Base-by-base conservation (phyloP, 2,888 invertebrate species). In the Cryptosula pallasiana region DNA sequence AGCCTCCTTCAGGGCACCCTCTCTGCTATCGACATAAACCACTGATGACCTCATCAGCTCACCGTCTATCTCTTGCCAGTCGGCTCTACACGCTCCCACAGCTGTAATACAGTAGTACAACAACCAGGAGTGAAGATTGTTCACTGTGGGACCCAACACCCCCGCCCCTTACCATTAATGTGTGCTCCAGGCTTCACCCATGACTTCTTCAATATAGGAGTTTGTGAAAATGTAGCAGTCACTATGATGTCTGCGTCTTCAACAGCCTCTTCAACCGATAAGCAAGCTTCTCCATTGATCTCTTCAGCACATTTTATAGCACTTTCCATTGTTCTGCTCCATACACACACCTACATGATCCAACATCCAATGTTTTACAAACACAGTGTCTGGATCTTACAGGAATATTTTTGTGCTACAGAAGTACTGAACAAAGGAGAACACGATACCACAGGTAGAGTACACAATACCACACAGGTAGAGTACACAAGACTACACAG, bases 81-180 rank as follows among this genome's bases (percentile, higher is more conserved):
- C 75, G 58, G 79, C 73, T 85, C 88, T 74, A 74, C 81, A 81
- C n/a, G 88, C 88, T 20, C 90, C 90, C 63, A 90, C 87, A 76
- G 89, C 90, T 90, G 77, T 32, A 76, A 73, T n/a, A n/a, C n/a
- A n/a, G n/a, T n/a, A n/a, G n/a, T n/a, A n/a, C n/a, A n/a, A n/a
- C n/a, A n/a, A n/a, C n/a, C n/a, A n/a, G n/a, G n/a, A n/a, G n/a
- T n/a, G n/a, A n/a, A n/a, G n/a, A n/a, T n/a, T n/a, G n/a, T n/a
- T n/a, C n/a, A n/a, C n/a, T n/a, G n/a, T n/a, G n/a, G n/a, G n/a
- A n/a, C n/a, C n/a, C n/a, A n/a, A n/a, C n/a, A n/a, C n/a, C n/a
- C n/a, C n/a, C n/a, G n/a, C n/a, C n/a, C 71, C 76, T 54, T 79
- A 89, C 90, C 88, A 82, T 90, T 90, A 32, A 90, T 88, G 79